phyloP scores from a whole-genome alignment of 2,113 vertebrate species.

The Thymallus thymallus region DNA sequence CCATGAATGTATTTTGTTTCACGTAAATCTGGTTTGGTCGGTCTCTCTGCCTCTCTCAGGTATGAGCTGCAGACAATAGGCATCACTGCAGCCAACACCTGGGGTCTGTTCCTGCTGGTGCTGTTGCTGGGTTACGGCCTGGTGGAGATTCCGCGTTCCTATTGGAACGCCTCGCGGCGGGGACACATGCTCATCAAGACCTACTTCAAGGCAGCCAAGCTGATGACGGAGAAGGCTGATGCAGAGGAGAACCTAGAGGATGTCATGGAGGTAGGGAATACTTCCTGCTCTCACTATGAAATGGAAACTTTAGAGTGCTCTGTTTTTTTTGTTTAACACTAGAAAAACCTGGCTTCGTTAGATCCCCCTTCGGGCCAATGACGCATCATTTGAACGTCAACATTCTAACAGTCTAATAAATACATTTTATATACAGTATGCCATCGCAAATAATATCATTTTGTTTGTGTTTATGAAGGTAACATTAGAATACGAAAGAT shows the following conservation, averaged over 20 bases:
- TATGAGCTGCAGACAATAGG: constrained; percentile 94
- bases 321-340: not conserved
- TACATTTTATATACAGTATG: too few relatives aligned
- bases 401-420: too few relatives aligned
- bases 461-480: too few relatives aligned
- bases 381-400: too few relatives aligned
- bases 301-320: not conserved
- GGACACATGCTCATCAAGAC: constrained; percentile 92
- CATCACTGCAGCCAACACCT: constrained; percentile 96
- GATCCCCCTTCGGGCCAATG: too few relatives aligned
- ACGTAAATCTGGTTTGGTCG: not conserved
- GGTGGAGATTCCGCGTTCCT: constrained; percentile 94
- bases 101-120: constrained; percentile 96
- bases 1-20: not conserved
- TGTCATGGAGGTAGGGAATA: constrained; percentile 85
- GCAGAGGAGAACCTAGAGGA: constrained; percentile 96
- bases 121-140: constrained; percentile 91
- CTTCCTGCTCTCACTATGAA: not conserved
- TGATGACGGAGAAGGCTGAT: constrained; percentile 97
- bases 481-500: too few relatives aligned
- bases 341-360: too few relatives aligned
- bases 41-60: constrained; percentile 66
- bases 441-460: too few relatives aligned
- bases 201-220: constrained; percentile 94
- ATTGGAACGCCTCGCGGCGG: constrained; percentile 91